Evolutionary conservation across 2,888 invertebrate species (phyloP), one percentile per base, ranked within the genome.

Genomic region (Meiosimyza platycephala): DNA sequence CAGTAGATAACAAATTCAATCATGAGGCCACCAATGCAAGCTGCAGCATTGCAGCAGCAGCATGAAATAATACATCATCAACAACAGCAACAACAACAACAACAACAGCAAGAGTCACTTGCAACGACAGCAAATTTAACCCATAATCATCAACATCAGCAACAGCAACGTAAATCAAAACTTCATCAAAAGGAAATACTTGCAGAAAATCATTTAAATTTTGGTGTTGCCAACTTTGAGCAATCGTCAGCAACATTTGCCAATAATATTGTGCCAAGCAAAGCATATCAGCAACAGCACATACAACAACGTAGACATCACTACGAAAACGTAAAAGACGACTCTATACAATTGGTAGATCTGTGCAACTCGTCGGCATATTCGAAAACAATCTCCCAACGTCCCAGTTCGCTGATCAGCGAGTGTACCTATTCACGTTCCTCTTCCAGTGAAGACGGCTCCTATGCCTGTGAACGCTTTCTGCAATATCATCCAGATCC

Each of bases 1-100:
- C 59, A 71, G 60, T 72, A n/a, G 62, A 65, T 48, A 63, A 76
- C 75, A 76, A 73, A 62, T 67, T 76, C 72, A 79, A 83, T 76
- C 76, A 84, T 84, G 84, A 79, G 84, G 79, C 84, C 84, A 72
- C 84, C 84, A 70, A 79, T 82, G 80, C 85, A 83, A 74, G 78
- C 83, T 74, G 78, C 79, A 72, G 79, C 82, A 76, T 76, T 85
- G 80, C 85, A 84, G 80, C 84, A 83, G 78, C 79, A 82, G 80
- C 84, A 82, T 80, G 81, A 83, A 69, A 75, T 74, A 66, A 76
- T 70, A 18, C 75, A 76, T 72, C 78, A 76, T 40, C 78, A 77
- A 12, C 76, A 78, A 52, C 76, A 78, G 9, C 57, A 73, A 4
- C 74, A 74, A 69, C 72, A 73, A 4, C 74, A 74, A 69, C 72